Conservation (phyloP, 2,797 vertebrate species). For the Urosaurus nigricauda region DNA sequence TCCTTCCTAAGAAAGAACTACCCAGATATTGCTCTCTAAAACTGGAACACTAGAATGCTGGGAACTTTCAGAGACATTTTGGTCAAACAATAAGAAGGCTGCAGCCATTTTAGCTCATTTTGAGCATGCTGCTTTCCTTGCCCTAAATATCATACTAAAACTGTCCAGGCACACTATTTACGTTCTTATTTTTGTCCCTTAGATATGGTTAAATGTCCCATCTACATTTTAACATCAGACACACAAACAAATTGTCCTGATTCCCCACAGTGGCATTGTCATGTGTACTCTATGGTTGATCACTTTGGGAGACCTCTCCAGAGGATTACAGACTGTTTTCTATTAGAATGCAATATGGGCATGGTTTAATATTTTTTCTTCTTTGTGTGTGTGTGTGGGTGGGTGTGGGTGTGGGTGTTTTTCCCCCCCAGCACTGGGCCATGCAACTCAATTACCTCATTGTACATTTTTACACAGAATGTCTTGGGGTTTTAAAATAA, state of each 20-base stretch:
- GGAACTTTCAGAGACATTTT: not conserved
- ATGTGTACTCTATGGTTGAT: constrained; percentile 34
- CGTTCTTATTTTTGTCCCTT: not conserved
- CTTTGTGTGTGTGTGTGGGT: too few relatives aligned
- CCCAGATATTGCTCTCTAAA: constrained; percentile 17
- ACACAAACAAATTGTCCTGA: not conserved
- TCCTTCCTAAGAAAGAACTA: not conserved
- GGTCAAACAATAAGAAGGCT: constrained; percentile 40
- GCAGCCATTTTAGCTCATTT: constrained; percentile 3
- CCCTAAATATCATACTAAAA: constrained; percentile 23
- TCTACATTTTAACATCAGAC: not conserved
- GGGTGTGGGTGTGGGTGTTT: too few relatives aligned
- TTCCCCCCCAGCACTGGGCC: too few relatives aligned
- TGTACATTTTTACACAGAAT: too few relatives aligned
- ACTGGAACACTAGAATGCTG: not conserved
- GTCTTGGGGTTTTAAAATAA: too few relatives aligned
- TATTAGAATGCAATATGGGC: not conserved
- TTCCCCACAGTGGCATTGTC: constrained; percentile 11
- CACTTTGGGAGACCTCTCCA: constrained; percentile 19
- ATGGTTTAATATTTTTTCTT: too few relatives aligned
- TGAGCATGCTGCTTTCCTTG: constrained; percentile 21
- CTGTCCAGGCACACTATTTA: constrained; percentile 14
- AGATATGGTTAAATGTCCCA: not conserved
- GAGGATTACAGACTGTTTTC: not conserved
- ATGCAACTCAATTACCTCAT: too few relatives aligned